phyloP scores from a whole-genome alignment of 2,797 vertebrate species.

The Catamblyrhynchus diadema region DNA sequence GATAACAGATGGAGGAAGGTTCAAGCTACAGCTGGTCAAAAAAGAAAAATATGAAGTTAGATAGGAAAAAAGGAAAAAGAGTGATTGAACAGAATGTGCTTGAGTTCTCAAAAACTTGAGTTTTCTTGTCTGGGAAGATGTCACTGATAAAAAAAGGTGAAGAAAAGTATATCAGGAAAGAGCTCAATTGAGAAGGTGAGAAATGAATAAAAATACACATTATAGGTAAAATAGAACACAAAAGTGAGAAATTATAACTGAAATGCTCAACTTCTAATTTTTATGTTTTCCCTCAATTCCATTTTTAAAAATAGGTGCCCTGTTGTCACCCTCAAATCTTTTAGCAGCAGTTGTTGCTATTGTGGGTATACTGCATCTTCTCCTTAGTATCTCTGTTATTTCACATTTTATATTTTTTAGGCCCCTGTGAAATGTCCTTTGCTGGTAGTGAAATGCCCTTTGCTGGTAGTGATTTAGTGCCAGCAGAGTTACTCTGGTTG shows the following conservation, averaged over 20 bases:
- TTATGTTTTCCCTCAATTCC: background rate
- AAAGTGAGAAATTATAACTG: background rate
- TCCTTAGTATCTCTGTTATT: background rate
- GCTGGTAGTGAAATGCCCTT: background rate
- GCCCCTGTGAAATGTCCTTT: background rate
- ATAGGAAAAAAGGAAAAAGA: background rate
- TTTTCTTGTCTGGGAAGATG: background rate
- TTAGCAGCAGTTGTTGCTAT: background rate
- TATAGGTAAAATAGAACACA: background rate
- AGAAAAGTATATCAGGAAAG: background rate
- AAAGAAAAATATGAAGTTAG: background rate
- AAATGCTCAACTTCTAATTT: background rate
- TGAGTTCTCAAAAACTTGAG: background rate
- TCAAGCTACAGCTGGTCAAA: background rate
- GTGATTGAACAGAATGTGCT: background rate
- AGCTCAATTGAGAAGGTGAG: background rate
- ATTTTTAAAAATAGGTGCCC: background rate
- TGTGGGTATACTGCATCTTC: background rate
- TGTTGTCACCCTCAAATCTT: background rate
- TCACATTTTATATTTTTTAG: background rate
- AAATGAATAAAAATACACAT: background rate
- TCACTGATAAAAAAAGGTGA: background rate
- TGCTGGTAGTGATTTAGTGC: background rate
- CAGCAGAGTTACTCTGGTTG: background rate
- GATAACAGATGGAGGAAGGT: background rate